Evolutionary conservation across 2,888 invertebrate genomes (phyloP), one percentile per base, ranked within the genome.

Genomic region (Drosophila nr. perissopoda): DNA sequence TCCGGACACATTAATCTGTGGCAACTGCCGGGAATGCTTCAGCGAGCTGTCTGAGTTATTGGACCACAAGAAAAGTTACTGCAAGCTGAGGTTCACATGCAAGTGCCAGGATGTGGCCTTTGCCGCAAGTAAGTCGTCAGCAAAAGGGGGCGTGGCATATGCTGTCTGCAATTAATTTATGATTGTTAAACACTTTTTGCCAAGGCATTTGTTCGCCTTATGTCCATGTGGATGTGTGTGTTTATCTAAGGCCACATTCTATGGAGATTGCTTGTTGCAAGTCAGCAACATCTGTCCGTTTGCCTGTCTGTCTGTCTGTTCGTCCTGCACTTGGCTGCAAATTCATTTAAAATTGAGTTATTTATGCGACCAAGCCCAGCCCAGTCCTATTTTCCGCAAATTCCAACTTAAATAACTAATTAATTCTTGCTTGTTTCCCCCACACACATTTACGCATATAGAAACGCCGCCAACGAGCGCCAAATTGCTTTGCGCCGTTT

Each of bases 1-100:
- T 92, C 95, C 95, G 77, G 96, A 96, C 93, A 95, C 96, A 91
- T 94, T 96, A 93, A 96, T 96, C 91, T 96, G 96, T 93, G 96
- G 96, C 83, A 96, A 95, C 92, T 96, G 96, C 93, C 94, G 96
- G 89, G 96, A 96, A 93, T 95, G 95, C 93, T 96, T 96, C 93
- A 94, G 95, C 82, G 96, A 95, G 91, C 94, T 96, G 74, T 95
- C 95, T 91, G 96, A 96, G 91, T 94, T 96, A 92, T 94, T 96
- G 88, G 96, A 96, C 92, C 96, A 96, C 94, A 96, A 96, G 94
- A 95, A 95, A 91, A 94, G 94, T 89, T 95, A 95, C 93, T 96
- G 96, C 94, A 95, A 95, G 92, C 94, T 96, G 90, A 94, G 95
- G 91, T 96, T 96, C 93, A 95, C 95, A 90, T 96, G 96, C 94